Evolutionary conservation across 37 sponge, comb jelly and placozoan species (phyloP).

Genomic region (Mnemiopsis leidyi): DNA sequence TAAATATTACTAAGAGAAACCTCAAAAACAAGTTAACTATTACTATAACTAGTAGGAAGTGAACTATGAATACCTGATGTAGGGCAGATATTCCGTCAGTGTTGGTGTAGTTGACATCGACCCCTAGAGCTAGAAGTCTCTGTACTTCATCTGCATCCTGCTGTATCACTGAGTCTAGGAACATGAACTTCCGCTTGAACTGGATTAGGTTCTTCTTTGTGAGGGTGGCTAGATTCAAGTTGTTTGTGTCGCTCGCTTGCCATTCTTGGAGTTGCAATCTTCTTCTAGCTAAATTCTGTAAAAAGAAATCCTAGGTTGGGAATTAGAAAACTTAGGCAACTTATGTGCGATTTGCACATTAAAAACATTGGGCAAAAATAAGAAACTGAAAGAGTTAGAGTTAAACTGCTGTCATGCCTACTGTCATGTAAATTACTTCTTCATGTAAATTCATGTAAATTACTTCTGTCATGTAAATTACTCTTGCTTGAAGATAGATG

Average conservation of each 20-base stretch:
- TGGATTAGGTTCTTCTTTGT: neutral
- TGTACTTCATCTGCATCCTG: slow-evolving; percentile 18
- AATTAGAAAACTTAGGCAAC: neutral
- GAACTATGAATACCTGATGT: too few species aligned
- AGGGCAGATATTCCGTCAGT: slow-evolving; percentile 27
- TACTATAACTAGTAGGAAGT: too few species aligned
- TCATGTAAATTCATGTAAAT: too few species aligned
- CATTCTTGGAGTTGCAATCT: neutral
- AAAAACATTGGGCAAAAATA: too few species aligned
- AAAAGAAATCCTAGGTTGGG: neutral
- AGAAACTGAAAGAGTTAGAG: too few species aligned
- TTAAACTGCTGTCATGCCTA: too few species aligned
- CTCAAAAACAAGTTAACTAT: neutral
- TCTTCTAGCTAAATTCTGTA: slow-evolving; percentile 33
- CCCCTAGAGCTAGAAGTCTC: slow-evolving; percentile 20
- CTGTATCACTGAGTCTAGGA: slow-evolving; percentile 50
- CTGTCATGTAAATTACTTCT: too few species aligned
- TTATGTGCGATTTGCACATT: too few species aligned
- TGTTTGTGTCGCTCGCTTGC: neutral
- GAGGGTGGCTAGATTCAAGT: neutral
- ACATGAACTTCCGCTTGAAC: slow-evolving; percentile 41
- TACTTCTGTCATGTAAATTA: too few species aligned
- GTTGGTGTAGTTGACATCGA: slow-evolving; percentile 27
- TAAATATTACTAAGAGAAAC: neutral
- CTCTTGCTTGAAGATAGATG: too few species aligned